Conservation (phyloP, 2,888 invertebrate species). For the Rotaria macrura region DNA sequence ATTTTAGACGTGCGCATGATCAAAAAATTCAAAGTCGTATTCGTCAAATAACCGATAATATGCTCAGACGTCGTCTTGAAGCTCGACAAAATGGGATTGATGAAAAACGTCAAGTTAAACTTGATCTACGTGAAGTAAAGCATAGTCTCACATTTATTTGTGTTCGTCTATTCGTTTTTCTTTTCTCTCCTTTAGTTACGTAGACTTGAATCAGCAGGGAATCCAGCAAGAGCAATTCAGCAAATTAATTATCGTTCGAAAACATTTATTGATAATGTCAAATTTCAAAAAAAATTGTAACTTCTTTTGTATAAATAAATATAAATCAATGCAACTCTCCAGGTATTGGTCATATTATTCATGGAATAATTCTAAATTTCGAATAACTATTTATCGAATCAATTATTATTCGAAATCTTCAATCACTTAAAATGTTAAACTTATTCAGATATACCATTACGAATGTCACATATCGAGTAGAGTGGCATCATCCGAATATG, state of each 20-base stretch:
- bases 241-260: neutral
- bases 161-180: neutral
- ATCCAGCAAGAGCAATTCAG: neutral
- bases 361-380: too few species aligned
- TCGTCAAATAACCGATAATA: constrained; percentile 42
- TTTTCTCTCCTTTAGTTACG: neutral
- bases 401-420: too few species aligned
- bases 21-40: constrained; percentile 42
- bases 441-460: too few species aligned
- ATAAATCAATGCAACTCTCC: too few species aligned
- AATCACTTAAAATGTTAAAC: too few species aligned
- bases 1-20: constrained; percentile 39
- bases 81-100: constrained; percentile 44
- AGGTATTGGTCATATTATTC: too few species aligned
- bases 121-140: neutral
- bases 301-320: neutral
- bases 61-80: constrained; percentile 42
- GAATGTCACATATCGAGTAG: too few species aligned
- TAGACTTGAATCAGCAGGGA: neutral
- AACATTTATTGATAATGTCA: neutral
- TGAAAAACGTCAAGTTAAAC: constrained; percentile 37
- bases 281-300: neutral
- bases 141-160: neutral
- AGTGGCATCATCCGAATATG: too few species aligned
- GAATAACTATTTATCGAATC: too few species aligned